Evolutionary conservation across 2,888 invertebrate species (phyloP), one percentile per base, ranked within the genome.

Genomic region (Seira sanloemensis): DNA sequence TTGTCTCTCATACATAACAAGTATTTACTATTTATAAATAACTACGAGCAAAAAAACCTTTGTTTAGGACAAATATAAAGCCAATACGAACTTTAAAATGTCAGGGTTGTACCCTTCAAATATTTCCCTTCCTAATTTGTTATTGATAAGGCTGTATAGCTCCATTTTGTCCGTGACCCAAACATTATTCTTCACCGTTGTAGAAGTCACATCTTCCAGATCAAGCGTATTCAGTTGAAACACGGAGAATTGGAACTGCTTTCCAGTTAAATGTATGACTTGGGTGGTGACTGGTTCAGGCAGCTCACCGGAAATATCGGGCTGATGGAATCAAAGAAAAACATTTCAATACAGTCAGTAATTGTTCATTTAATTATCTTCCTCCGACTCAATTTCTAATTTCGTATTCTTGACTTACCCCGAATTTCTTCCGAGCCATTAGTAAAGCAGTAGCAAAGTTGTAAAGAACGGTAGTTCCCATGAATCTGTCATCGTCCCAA

Each of bases 201-300:
- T 93, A 0, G 78, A 25, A 5, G n/a, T 90, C 0, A 93, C 93
- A 87, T 92, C 91, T 91, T 91, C 88, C 1, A 96, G 91, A 91
- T 96, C 93, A 46, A 96, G 91, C 0, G 96, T 96, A 90, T 97
- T 97, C 16, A 98, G 92, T 91, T 98, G 97, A 81, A 96, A 94
- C 19, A 96, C 93, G 2, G 95, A 94, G 90, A 97, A 97, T 90
- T 97, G 95, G 90, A 95, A 96, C 58, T 92, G 91, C 88, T 93
- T 92, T 0, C 96, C 95, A 90, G 97, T 95, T 1, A 96, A 94
- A 89, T 96, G 96, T 87, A 98, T 93, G 90, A 95, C 95, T 91
- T 98, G 97, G 1, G 97, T 92, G 62, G 94, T 94, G 74, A 97
- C 92, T 2, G 98, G 97, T 90, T 95, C 93, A 0, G 95, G 94